Conservation (phyloP, 2,797 vertebrate species). For the Linurgus olivaceus region DNA sequence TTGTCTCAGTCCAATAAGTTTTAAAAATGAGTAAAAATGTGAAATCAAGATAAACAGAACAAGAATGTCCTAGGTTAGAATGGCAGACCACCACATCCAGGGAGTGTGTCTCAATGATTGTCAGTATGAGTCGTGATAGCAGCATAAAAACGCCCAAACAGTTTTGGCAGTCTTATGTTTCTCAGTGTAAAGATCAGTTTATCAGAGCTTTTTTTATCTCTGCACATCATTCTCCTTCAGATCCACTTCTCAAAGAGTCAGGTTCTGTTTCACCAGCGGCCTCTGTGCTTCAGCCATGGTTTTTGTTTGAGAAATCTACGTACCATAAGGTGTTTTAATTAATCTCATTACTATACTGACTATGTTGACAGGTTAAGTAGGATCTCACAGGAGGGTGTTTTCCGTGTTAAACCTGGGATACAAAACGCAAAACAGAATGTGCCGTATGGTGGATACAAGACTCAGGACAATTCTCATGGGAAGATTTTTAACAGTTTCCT, state of each 20-base stretch:
- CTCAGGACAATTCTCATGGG: background rate
- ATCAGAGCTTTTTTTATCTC: background rate
- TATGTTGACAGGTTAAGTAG: slow-evolving; percentile 19
- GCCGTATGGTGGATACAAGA: background rate
- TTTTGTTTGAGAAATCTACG: background rate
- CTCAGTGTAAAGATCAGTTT: background rate
- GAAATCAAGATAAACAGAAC: background rate
- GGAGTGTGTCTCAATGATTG: background rate
- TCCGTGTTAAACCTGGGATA: background rate
- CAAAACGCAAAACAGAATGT: slow-evolving; percentile 1
- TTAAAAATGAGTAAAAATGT: background rate
- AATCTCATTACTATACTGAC: background rate
- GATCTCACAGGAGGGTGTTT: background rate
- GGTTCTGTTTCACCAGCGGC: background rate
- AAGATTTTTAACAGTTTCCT: background rate
- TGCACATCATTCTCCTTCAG: background rate
- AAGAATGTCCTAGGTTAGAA: background rate
- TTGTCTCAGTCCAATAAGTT: background rate
- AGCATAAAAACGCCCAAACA: background rate
- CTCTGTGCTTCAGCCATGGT: background rate
- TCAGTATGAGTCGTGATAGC: background rate
- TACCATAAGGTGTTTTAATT: slow-evolving; percentile 36
- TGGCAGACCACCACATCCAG: background rate
- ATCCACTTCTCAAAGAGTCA: background rate
- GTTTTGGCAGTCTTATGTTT: background rate